A percentile compares a stretch with the other conserved stretches of the same genome.
Conservation (phyloP, 2,797 vertebrate species). For the Thalassophryne amazonica region DNA sequence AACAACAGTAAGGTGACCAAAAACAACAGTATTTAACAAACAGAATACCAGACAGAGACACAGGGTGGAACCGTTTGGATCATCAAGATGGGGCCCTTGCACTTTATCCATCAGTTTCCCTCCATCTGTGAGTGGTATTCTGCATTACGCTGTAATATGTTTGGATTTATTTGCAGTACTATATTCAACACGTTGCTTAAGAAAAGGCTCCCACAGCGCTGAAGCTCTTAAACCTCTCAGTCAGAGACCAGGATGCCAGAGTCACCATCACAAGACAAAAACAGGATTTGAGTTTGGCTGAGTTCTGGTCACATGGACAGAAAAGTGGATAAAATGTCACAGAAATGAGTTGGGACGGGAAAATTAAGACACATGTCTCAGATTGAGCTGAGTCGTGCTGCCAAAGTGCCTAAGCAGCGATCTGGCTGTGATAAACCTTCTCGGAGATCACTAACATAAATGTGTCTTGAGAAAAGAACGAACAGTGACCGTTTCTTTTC, state of each 20-base stretch:
- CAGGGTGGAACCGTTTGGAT: no score
- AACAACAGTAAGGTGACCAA: no score
- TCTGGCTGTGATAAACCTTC: constrained; percentile 1
- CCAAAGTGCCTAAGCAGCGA: background rate
- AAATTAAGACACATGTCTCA: constrained; percentile 6
- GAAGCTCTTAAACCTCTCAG: background rate
- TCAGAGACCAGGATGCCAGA: constrained; percentile 16
- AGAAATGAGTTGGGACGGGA: constrained; percentile 21
- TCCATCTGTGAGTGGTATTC: background rate
- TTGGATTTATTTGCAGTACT: constrained; percentile 15
- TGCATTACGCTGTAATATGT: constrained; percentile 2
- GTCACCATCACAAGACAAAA: constrained; percentile 9
- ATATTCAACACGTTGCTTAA: constrained; percentile 6
- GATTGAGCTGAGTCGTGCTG: background rate
- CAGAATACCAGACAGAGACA: no score
- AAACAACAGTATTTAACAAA: no score
- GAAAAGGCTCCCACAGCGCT: constrained; percentile 3
- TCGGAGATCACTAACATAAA: background rate
- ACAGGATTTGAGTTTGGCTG: constrained; percentile 15
- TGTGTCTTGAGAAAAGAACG: background rate
- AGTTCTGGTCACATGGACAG: background rate
- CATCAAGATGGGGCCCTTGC: no score
- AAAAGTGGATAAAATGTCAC: constrained; percentile 11
- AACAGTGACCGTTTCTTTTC: constrained; percentile 1
- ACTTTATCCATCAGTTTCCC: no score